Evolutionary conservation across 2,113 vertebrate genomes (phyloP), one percentile per base, ranked within the genome.

Genomic region (Vulpes vulpes): DNA sequence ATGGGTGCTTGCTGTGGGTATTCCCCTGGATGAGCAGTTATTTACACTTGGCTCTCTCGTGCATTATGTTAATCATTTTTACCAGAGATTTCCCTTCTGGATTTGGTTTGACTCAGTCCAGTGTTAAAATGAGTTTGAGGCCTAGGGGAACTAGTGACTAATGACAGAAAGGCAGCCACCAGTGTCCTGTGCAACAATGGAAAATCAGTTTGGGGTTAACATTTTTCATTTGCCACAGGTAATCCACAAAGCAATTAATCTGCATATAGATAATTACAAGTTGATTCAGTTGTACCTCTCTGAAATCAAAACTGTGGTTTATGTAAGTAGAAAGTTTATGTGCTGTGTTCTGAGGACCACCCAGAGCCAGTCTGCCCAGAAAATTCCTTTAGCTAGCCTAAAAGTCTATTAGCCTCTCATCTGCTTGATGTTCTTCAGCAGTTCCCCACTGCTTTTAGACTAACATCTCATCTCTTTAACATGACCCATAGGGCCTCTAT

Each of bases 161-260:
- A 97, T 88, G 92, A 94, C 30, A 51, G 62, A 92, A 86, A 94
- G 87, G 76, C 90, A 87, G 32, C 55, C 74, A 22, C 92, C 92
- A 22, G 69, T 96, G 92, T 92, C 83, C 65, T 51, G 4, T 1
- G 17, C 67, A 59, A 84, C 92, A 87, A 95, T 80, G 73, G 79
- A 71, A 96, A 80, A 86, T 93, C 79, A 64, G 51, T 83, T 83
- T 80, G 38, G 62, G 71, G 92, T 83, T 92, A 89, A 73, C 86
- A 78, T 88, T 96, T 79, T 94, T 95, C 96, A 97, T 95, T 89
- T 96, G 92, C 86, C 90, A 95, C 60, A n/a, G 64, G 71, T 96
- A 90, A 96, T 96, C 84, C 73, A 83, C 87, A 91, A 96, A 84
- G 94, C 59, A 94, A 67, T 95, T 96, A 76, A 96, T 97, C 64